Conservation (phyloP, 2,888 invertebrate genomes). For the Aspidiotus destructor region DNA sequence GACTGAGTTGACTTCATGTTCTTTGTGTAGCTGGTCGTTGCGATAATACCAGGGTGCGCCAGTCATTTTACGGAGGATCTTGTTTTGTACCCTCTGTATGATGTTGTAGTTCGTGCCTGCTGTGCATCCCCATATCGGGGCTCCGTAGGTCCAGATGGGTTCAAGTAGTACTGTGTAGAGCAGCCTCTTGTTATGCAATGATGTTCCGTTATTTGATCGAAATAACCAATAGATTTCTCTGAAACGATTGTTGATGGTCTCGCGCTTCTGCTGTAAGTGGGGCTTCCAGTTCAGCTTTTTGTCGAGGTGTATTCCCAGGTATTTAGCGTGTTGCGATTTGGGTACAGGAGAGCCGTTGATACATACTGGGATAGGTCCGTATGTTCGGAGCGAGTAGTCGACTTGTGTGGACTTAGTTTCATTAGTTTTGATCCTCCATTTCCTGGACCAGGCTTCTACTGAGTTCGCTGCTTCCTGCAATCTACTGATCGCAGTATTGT, state of each 20-base stretch:
- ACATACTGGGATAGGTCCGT: too few species aligned
- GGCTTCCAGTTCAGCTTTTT: too few species aligned
- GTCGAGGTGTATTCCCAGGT: too few species aligned
- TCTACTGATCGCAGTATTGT: too few species aligned
- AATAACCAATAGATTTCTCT: constrained; percentile 11
- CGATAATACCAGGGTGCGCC: constrained; percentile 26
- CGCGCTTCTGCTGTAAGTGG: background rate
- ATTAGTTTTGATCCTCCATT: too few species aligned
- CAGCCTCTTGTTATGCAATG: constrained; percentile 16
- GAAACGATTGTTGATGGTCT: background rate
- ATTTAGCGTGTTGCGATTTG: too few species aligned
- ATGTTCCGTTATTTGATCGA: constrained; percentile 13
- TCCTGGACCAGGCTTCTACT: too few species aligned
- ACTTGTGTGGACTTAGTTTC: too few species aligned
- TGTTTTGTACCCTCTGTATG: constrained; percentile 23
- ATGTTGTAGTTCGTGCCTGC: constrained; percentile 8
- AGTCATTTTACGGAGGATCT: constrained; percentile 7
- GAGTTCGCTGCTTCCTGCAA: too few species aligned
- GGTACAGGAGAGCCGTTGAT: too few species aligned
- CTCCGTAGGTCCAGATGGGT: constrained; percentile 28
- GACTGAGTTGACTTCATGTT: constrained; percentile 5
- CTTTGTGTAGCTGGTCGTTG: constrained; percentile 19
- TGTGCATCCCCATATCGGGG: constrained; percentile 20
- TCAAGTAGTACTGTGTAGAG: constrained; percentile 16
- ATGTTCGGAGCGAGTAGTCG: too few species aligned